Base-by-base conservation (phyloP, 1,140 invertebrate species). In the Portunus trituberculatus region DNA sequence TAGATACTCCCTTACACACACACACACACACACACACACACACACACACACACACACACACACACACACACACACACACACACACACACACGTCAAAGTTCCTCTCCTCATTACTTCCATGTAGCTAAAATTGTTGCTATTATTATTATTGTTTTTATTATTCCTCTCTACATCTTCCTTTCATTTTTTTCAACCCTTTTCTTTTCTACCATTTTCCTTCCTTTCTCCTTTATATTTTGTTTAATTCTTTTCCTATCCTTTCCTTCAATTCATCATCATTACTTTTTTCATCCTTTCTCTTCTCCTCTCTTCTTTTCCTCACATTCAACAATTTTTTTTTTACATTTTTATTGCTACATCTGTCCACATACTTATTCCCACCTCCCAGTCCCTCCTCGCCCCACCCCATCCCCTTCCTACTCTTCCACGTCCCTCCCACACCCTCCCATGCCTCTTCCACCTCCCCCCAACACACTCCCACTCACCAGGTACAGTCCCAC, bases 1-100 rank as follows among this genome's bases (percentile, higher is more conserved):
- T n/a, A 83, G 76, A 4, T 83, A 4, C 29, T 25, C 25, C 4
- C 76, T 83, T 83, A 29, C 25, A 25, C 29, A n/a, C 84, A 86
- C 84, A 89, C 32, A 29, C 87, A 89, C 87, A 89, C 87, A 45
- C 90, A 92, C 90, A 92, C 90, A 92, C 90, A 92, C 90, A 92
- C 90, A 92, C 90, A 92, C 48, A 59, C 59, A 76, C 48, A 92
- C 90, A 92, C 59, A 67, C 90, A 76, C 90, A 92, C 29, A 31
- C 4, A 92, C 90, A 92, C 90, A 92, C 90, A 92, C 90, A 92
- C 90, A 92, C 90, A 92, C 48, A 59, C 59, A 76, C 48, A 92
- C 90, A 92, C 59, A 67, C 90, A 76, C 90, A 92, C 29, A 31
- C 4, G 4, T n/a, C 48, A 29, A 25, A 20, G 32, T 29, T n/a